Percentiles rank a stretch among this genome's conserved stretches.
phyloP scores from a whole-genome alignment of 2,888 invertebrate genomes.

The Nemoura dubitans region DNA sequence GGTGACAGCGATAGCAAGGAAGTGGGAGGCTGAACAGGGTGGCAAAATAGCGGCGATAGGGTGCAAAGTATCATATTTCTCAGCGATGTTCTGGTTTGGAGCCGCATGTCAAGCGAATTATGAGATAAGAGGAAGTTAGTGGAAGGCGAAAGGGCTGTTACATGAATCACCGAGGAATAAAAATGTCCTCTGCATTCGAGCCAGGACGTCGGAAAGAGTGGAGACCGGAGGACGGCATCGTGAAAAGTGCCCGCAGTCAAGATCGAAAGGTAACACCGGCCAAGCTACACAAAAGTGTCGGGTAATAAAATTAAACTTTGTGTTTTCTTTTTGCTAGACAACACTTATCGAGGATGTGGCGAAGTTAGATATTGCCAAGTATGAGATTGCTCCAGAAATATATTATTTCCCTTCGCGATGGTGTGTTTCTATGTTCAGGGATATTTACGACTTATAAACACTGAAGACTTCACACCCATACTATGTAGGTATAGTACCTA shows the following conservation, averaged over 20 bases:
- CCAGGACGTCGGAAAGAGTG: not conserved
- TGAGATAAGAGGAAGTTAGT: slow-evolving; percentile 30
- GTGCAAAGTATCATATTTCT: slow-evolving; percentile 28
- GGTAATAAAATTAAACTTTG: not conserved
- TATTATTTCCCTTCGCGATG: no score
- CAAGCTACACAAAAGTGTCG: not conserved
- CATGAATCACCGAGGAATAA: slow-evolving; percentile 14
- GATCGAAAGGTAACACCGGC: not conserved
- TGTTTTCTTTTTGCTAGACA: not conserved
- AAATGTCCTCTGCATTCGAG: not conserved
- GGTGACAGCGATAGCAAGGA: not conserved
- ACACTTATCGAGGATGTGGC: not conserved
- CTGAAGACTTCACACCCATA: no score
- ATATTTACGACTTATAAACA: no score
- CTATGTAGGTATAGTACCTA: no score
- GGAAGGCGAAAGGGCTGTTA: slow-evolving; percentile 20
- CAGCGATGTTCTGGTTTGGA: slow-evolving; percentile 15
- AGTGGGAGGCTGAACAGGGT: not conserved
- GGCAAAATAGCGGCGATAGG: not conserved
- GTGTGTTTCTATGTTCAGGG: no score
- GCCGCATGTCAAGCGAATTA: slow-evolving; percentile 28
- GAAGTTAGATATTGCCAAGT: no score
- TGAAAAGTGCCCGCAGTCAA: not conserved
- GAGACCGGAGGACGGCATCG: not conserved
- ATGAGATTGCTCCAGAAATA: no score